Evolutionary conservation across 2,797 vertebrate species (phyloP).

Genomic region (Thalassophryne amazonica): DNA sequence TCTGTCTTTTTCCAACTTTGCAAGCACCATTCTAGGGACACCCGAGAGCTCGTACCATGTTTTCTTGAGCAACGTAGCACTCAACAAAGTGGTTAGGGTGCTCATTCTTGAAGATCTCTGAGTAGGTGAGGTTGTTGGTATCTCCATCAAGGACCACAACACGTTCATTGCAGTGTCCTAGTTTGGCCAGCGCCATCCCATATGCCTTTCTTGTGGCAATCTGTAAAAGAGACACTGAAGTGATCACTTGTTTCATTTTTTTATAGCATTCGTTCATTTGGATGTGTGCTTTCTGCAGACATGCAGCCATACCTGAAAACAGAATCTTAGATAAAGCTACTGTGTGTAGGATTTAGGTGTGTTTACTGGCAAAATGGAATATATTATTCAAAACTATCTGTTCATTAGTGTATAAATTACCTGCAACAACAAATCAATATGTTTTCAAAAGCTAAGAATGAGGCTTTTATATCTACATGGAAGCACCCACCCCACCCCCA

Average conservation of each 20-base stretch:
- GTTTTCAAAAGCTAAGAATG: background rate
- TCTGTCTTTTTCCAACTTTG: background rate
- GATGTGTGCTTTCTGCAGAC: background rate
- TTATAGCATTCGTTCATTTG: background rate
- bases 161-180: constrained; percentile 88
- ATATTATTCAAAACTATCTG: too few species aligned
- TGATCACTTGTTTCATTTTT: background rate
- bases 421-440: too few species aligned
- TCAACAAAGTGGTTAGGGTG: constrained; percentile 91
- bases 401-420: too few species aligned
- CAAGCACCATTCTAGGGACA: background rate
- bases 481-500: too few species aligned
- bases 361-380: too few species aligned
- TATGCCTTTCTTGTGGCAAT: constrained; percentile 93
- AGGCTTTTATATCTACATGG: background rate
- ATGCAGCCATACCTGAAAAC: background rate
- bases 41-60: constrained; percentile 81
- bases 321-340: too few species aligned
- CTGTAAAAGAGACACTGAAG: constrained; percentile 52
- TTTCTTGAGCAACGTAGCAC: constrained; percentile 96
- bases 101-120: constrained; percentile 93
- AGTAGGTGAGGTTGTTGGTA: constrained; percentile 94
- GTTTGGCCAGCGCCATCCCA: constrained; percentile 86
- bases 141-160: constrained; percentile 91
- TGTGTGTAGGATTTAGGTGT: too few species aligned